These are phyloP conservation scores for Ophion costatus DNA, from an alignment of 2,888 invertebrate species.

Conservation along the genomic window DNA sequence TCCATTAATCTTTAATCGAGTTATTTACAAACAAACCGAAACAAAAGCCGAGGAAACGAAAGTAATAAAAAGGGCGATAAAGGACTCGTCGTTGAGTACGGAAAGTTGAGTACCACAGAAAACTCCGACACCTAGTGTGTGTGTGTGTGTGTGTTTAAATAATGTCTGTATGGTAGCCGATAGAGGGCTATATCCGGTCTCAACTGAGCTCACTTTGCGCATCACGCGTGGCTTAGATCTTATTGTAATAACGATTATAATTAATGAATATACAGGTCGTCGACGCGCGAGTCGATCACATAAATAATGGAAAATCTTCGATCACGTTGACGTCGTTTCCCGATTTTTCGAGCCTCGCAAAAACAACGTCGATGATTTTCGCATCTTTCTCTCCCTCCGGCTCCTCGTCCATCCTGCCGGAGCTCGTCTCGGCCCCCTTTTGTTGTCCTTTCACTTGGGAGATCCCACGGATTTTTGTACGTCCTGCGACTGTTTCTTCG, in stretches of 20 bases:
- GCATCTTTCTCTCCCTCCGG: background rate
- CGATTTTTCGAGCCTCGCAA: background rate
- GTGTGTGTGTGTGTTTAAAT: background rate
- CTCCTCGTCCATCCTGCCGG: conserved; percentile 1
- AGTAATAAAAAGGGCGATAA: conserved; percentile 13
- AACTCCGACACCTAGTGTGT: conserved; percentile 20
- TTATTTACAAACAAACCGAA: conserved; percentile 74
- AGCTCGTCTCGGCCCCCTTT: background rate
- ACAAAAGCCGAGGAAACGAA: conserved; percentile 38
- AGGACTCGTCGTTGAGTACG: conserved; percentile 20
- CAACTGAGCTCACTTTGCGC: conserved; percentile 35
- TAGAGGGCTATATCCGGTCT: conserved; percentile 23
- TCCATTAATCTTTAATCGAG: conserved; percentile 74
- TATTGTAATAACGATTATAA: conserved; percentile 41
- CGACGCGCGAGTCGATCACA: conserved; percentile 29
- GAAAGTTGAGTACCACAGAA: conserved; percentile 25
- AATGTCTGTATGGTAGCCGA: conserved; percentile 10
- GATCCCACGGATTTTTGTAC: conserved; percentile 62
- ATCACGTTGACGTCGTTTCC: conserved; percentile 61
- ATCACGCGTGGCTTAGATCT: conserved; percentile 25
- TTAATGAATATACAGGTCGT: conserved; percentile 59
- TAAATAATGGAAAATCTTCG: conserved; percentile 63
- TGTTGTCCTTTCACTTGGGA: conserved; percentile 31
- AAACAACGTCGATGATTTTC: conserved; percentile 46
- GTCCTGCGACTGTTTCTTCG: conserved; percentile 72